Base-by-base conservation (phyloP, 2,888 invertebrate species). In the Sclerodermus sp. region DNA sequence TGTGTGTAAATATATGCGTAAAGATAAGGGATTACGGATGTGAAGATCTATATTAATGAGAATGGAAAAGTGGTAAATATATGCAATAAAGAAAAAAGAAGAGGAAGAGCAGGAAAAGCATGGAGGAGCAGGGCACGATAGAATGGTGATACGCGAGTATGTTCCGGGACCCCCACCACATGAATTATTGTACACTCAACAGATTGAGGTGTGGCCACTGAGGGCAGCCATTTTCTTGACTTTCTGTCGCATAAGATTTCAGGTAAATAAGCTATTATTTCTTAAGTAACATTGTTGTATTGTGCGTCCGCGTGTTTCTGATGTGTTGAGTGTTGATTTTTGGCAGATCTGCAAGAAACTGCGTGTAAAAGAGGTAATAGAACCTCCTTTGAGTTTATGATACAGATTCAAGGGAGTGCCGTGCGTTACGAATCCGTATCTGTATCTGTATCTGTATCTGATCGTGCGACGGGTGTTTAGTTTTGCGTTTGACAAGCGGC, bases 161-260 rank as follows among this genome's bases (percentile, higher is more conserved):
- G 30, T 41, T 16, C 14, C 13, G 15, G 38, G 23, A 14, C 32
- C 50, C 53, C 53, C 54, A 29, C 57, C 45, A 52, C 41, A 48
- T 45, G 12, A 8, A 23, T 57, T 55, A 53, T 59, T 49, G 59
- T 51, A 58, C 70, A 69, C 69, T 71, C 69, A 67, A 70, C 71
- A 68, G 71, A 72, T 72, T 70, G 72, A 72, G 72, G 72, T 72
- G 72, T 72, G 72, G 72, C 70, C 71, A 70, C 64, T 63, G 68
- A 72, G 62, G 72, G 71, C 72, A 71, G 72, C 72, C 72, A 72
- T 72, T 72, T 72, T 72, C 72, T 71, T 68, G 72, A 72, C 72
- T 72, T 68, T 72, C 72, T 68, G 70, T 72, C 71, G 71, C 70
- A 66, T 67, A 72, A 70, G 67, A 71, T 70, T 67, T 70, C 72